phyloP scores from a whole-genome alignment of 1,140 invertebrate genomes.

The Ceratina australensis region DNA sequence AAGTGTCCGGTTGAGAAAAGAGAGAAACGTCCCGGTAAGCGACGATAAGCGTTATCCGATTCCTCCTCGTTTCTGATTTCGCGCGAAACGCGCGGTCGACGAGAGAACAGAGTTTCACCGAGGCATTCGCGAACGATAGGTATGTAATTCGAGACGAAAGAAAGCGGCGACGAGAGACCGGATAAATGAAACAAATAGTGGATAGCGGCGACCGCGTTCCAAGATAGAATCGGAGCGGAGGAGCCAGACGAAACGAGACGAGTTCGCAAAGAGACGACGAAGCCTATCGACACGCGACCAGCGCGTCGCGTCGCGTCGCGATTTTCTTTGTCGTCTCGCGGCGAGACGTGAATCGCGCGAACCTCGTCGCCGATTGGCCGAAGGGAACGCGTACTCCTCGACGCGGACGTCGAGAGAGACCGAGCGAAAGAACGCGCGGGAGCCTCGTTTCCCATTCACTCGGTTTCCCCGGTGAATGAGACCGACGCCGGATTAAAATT shows the following conservation, averaged over 20 bases:
- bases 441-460: conserved; percentile 67
- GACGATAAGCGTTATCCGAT: neutral
- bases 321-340: neutral
- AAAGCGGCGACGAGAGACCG: neutral
- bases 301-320: neutral
- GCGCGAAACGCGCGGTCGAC: too few species aligned
- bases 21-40: neutral
- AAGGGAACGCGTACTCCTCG: neutral
- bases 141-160: too few species aligned
- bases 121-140: too few species aligned
- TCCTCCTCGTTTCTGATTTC: too few species aligned
- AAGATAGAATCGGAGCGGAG: conserved; percentile 15
- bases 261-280: neutral
- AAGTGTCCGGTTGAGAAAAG: neutral
- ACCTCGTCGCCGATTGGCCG: conserved; percentile 53
- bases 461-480: neutral
- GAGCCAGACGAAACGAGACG: conserved; percentile 4
- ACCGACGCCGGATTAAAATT: neutral
- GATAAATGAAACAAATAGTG: neutral
- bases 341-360: neutral
- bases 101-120: too few species aligned
- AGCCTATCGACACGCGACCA: neutral
- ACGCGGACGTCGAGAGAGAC: neutral
- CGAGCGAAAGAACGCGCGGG: neutral
- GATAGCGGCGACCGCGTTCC: neutral